Base-by-base conservation (phyloP, 2,888 invertebrate species). In the Rhamphomyia laevipes region DNA sequence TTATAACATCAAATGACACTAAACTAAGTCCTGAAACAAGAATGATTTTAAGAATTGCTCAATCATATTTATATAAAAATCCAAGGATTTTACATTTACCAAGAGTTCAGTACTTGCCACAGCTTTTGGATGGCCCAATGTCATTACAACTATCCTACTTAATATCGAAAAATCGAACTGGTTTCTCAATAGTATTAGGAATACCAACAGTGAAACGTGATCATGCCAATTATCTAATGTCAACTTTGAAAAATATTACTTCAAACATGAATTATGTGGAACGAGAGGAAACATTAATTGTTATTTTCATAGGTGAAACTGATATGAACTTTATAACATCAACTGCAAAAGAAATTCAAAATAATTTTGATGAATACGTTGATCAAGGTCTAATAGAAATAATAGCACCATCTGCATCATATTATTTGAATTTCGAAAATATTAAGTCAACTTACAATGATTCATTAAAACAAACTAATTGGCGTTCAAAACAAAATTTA, bases 401-500 rank as follows among this genome's bases (percentile, higher is more conserved):
- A 12, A 75, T 93, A 40, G 77, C 89, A 2, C 92, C 92, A 0
- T 78, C 86, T 1, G 66, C 79, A 1, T 74, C 81, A 0, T 93
- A 85, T 65, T 93, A 93, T 63, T 92, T 92, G 0, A 78, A 90
- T 63, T 76, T 90, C 52, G 75, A 82, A 41, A 75, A 76, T 46
- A 67, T 92, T n/a, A 76, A 80, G 6, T 73, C 78, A 21, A 87
- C 86, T 0, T 72, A 92, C 13, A 89, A 89, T 0, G 91, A 92
- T 67, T 77, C 86, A 2, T 74, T 75, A 46, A 86, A 88, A 59
- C 74, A 90, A 1, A 82, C 84, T 1, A 75, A 78, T 45, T 93
- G 92, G 92, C 74, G 92, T 46, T 86, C 90, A 1, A 93, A 93
- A 62, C 92, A 93, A 66, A 92, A 92, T 65, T 73, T 92, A 47